Conservation (phyloP, 2,888 invertebrate species). For the Coremacera marginata region DNA sequence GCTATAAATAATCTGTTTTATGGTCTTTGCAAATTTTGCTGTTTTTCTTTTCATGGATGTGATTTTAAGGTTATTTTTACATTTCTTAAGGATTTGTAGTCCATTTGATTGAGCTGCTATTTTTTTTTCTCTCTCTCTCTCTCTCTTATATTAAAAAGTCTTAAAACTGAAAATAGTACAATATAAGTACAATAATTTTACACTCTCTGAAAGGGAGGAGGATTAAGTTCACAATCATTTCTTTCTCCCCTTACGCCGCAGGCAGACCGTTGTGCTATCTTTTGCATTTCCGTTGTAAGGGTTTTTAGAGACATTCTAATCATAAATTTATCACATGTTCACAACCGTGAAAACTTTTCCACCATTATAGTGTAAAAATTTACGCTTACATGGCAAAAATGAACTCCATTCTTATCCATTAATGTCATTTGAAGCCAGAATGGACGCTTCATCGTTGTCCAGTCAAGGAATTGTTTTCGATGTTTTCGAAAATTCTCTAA, state of each 20-base stretch:
- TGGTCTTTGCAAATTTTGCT: not conserved
- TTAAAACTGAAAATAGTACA: no score
- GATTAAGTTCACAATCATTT: no score
- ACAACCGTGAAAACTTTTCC: conserved; percentile 8
- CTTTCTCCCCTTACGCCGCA: no score
- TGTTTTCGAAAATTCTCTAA: not conserved
- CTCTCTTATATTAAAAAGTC: no score
- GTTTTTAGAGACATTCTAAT: not conserved
- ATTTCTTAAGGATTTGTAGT: no score
- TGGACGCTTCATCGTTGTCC: not conserved
- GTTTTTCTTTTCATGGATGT: not conserved
- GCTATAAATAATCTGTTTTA: not conserved
- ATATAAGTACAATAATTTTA: no score
- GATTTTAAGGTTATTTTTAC: no score
- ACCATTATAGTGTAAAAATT: not conserved
- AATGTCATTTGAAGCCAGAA: not conserved
- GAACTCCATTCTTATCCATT: no score
- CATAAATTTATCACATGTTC: not conserved
- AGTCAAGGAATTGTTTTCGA: not conserved
- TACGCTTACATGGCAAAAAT: not conserved
- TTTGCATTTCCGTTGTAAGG: not conserved
- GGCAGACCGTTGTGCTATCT: no score
- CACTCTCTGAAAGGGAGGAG: no score
- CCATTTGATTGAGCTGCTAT: no score
- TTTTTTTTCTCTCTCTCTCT: no score